These are phyloP conservation scores for Excalfactoria chinensis DNA, from an alignment of 2,113 vertebrate genomes.

Conservation along the genomic window DNA sequence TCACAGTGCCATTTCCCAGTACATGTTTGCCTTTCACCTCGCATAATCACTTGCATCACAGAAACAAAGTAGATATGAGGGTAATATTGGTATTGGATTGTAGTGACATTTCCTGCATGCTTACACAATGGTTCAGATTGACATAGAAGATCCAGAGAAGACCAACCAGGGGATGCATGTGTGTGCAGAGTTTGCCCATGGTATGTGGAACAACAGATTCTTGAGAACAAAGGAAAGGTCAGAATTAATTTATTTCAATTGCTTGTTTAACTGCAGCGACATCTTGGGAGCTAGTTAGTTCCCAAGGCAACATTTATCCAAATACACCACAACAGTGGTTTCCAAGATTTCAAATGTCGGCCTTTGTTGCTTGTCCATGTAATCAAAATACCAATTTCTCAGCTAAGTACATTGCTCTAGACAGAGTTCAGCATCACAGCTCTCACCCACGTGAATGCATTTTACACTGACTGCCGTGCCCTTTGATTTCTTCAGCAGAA, in stretches of 20 bases:
- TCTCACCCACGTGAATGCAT: accelerated
- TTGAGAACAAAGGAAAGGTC: slow-evolving; percentile 46
- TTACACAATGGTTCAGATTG: not conserved
- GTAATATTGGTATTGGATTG: not conserved
- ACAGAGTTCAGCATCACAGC: not conserved
- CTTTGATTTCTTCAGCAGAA: not conserved
- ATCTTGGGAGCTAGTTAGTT: not conserved
- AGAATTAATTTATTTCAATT: slow-evolving; percentile 42
- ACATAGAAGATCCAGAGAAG: not conserved
- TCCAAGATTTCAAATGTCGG: not conserved
- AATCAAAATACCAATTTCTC: slow-evolving; percentile 18
- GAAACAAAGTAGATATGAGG: not conserved
- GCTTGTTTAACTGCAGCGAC: not conserved
- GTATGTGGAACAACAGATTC: not conserved
- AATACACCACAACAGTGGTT: not conserved
- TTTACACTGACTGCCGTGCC: not conserved
- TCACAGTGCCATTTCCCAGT: not conserved
- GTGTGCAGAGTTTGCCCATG: not conserved
- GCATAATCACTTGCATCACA: not conserved
- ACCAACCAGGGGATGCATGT: not conserved
- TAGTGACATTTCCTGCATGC: not conserved
- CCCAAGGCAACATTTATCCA: not conserved
- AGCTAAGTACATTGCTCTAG: not conserved
- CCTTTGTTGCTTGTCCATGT: not conserved
- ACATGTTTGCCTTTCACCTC: not conserved